phyloP scores from a whole-genome alignment of 2,797 vertebrate genomes.

The Mus minutoides region DNA sequence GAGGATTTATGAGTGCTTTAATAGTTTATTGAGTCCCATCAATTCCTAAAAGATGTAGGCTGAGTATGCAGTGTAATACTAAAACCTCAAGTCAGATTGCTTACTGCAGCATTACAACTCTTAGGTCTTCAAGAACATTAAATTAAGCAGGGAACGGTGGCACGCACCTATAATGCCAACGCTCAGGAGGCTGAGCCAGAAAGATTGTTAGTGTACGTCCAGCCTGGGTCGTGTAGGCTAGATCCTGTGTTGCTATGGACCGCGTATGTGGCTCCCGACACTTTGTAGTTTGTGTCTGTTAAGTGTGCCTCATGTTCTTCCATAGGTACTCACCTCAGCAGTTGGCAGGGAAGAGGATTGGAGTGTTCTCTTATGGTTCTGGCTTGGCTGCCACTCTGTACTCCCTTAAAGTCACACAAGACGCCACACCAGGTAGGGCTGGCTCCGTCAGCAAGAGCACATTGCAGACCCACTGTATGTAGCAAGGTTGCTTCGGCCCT shows the following conservation, averaged over 20 bases:
- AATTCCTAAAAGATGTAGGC: constrained; percentile 2
- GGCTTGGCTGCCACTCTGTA: constrained; percentile 97
- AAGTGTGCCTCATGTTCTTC: neutral
- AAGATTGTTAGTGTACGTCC: neutral
- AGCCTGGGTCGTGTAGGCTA: neutral
- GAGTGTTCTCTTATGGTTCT: constrained; percentile 97
- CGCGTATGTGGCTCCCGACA: neutral
- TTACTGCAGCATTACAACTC: neutral
- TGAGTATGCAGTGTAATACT: neutral
- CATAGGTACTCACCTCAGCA: constrained; percentile 92
- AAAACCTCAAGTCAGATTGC: neutral
- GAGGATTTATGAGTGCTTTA: neutral
- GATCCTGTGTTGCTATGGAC: neutral
- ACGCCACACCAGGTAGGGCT: constrained; percentile 95
- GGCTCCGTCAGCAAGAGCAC: neutral
- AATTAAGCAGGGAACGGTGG: neutral
- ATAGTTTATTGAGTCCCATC: neutral
- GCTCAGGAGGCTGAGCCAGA: neutral
- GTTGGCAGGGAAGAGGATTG: constrained; percentile 94
- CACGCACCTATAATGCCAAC: neutral
- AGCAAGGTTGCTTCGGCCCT: neutral
- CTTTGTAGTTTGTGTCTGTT: neutral
- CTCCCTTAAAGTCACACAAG: constrained; percentile 94
- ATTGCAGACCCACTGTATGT: too few species aligned
- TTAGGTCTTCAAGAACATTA: neutral